Base-by-base conservation (phyloP, 2,888 invertebrate genomes). In the Lasius platythorax region DNA sequence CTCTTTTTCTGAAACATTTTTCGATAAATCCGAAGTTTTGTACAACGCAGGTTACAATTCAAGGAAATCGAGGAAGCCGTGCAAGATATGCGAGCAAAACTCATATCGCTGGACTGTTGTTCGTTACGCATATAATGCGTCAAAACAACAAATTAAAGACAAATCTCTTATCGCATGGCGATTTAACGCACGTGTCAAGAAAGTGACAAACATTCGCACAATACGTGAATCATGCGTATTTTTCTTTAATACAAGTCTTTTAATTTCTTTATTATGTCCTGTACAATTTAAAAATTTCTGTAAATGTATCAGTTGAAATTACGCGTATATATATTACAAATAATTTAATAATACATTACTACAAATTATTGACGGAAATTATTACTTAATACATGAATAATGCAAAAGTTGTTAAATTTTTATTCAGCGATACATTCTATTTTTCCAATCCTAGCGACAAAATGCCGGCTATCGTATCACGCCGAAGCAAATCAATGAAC, bases 401-500 rank as follows among this genome's bases (percentile, higher is more conserved):
- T 37, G 18, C 1, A 4, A 30, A 63, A 76, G 6, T 37, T 30
- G 6, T 37, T 30, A 2, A 68, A 40, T 11, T 43, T 33, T 63
- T 2, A 76, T 28, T 67, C 18, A 46, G 28, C 56, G 8, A 58
- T 61, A 61, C 18, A 79, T 12, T 3, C 28, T 58, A 43, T 30
- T 72, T 70, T 79, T 79, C 5, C 40, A 40, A 78, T 56, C 40
- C 50, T 33, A 6, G 40, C 40, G n/a, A 56, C 70, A 78, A 78
- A 76, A 76, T 76, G 82, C 43, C 5, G 82, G 56, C 76, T 76
- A 53, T 53, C 58, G 56, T 56, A 76, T 50, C n/a, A 33, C 43
- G 50, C 40, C 76, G 56, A 66, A 75, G 58, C 61, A 56, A 83
- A 78, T 83, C 78, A 78, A 83, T 83, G 79, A 85, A 85, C 74